phyloP scores from a whole-genome alignment of 2,888 invertebrate species.

The Acronicta alni region DNA sequence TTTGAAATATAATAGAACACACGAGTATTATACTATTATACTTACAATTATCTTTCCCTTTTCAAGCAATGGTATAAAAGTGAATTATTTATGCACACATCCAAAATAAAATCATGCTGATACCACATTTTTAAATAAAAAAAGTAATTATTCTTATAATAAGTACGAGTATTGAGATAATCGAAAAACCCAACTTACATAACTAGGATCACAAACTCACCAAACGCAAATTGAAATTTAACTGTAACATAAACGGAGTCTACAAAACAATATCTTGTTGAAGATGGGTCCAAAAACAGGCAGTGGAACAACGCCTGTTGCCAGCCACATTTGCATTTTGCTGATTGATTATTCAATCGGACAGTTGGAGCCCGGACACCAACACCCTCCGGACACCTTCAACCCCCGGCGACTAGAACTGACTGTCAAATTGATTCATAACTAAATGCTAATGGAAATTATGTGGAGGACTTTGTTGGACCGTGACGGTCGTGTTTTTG shows the following conservation, averaged over 20 bases:
- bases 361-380: slow-evolving; percentile 67
- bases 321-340: slow-evolving; percentile 82
- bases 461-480: slow-evolving; percentile 59
- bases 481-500: slow-evolving; percentile 27
- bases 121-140: too few relatives aligned
- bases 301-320: slow-evolving; percentile 75
- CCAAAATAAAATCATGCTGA: too few relatives aligned
- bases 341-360: slow-evolving; percentile 88
- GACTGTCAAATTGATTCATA: slow-evolving; percentile 78
- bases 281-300: slow-evolving; percentile 60
- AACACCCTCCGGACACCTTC: slow-evolving; percentile 31
- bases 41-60: too few relatives aligned
- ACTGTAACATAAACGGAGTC: slow-evolving; percentile 39
- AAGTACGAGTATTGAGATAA: too few relatives aligned
- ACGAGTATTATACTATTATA: background rate
- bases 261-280: slow-evolving; percentile 46
- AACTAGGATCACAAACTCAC: slow-evolving; percentile 25
- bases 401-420: slow-evolving; percentile 49
- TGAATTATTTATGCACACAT: too few relatives aligned
- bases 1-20: background rate
- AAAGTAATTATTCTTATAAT: too few relatives aligned
- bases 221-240: slow-evolving; percentile 41
- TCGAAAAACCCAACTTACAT: too few relatives aligned
- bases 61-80: too few relatives aligned
- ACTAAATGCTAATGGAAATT: slow-evolving; percentile 80